phyloP scores from a whole-genome alignment of 2,113 vertebrate genomes.

The Ciconia boyciana region DNA sequence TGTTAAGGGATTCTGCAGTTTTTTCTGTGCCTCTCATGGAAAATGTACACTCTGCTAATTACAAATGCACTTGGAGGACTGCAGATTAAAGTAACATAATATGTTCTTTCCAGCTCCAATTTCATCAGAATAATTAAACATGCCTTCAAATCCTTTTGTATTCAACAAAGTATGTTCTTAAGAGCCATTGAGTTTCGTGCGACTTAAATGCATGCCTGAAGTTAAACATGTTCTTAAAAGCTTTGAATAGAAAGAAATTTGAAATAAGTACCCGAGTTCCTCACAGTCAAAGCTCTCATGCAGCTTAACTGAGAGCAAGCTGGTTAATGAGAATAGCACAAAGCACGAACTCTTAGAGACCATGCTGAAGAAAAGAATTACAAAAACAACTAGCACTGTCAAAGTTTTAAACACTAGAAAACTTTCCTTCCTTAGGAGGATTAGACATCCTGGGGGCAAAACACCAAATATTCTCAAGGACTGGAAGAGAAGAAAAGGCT shows the following conservation, averaged over 20 bases:
- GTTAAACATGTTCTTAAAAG: background rate
- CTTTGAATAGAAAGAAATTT: background rate
- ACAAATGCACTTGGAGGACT: background rate
- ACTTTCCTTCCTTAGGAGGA: background rate
- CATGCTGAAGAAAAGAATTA: background rate
- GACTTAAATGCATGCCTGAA: background rate
- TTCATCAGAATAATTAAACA: background rate
- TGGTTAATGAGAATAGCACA: background rate
- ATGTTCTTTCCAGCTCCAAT: background rate
- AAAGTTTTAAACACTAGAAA: background rate
- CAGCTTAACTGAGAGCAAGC: background rate
- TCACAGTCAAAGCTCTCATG: background rate
- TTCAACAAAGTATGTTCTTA: background rate
- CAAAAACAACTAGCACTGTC: background rate
- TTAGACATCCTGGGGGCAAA: background rate
- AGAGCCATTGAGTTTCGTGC: background rate
- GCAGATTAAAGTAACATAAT: background rate
- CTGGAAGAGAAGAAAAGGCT: background rate
- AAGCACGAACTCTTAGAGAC: rapidly evolving
- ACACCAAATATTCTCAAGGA: background rate
- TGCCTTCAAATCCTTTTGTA: background rate
- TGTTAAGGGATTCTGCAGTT: background rate
- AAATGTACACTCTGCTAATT: background rate
- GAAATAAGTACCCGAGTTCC: background rate
- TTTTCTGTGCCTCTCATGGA: background rate